These are phyloP conservation scores for Hirtodrosophila cameraria DNA, from an alignment of 2,888 invertebrate species.

Conservation along the genomic window DNA sequence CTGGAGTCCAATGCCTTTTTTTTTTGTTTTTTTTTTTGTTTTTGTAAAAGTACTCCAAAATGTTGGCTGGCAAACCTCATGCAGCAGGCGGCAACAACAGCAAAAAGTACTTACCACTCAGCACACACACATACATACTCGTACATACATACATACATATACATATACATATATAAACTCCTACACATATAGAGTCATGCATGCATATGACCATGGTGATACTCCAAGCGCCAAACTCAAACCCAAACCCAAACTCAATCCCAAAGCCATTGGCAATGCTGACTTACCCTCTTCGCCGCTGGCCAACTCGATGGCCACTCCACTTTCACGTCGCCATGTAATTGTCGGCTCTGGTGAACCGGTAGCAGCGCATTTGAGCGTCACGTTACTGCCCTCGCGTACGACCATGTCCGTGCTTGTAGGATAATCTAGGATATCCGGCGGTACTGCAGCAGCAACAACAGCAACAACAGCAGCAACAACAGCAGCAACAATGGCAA, in stretches of 20 bases:
- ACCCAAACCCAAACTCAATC: slow-evolving; percentile 30
- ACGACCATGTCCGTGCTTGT: slow-evolving; percentile 94
- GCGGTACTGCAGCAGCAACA: slow-evolving; percentile 87
- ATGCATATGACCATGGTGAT: slow-evolving; percentile 46
- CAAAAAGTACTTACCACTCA: slow-evolving; percentile 74
- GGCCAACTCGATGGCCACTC: slow-evolving; percentile 89
- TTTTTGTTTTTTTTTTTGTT: slow-evolving; percentile 31
- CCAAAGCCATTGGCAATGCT: slow-evolving; percentile 33
- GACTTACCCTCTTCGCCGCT: slow-evolving; percentile 89
- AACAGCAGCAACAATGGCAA: slow-evolving; percentile 15
- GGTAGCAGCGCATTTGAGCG: slow-evolving; percentile 93
- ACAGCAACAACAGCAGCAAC: slow-evolving; percentile 33
- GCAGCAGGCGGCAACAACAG: slow-evolving; percentile 62
- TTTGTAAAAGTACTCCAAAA: slow-evolving; percentile 77
- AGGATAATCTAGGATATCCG: slow-evolving; percentile 93
- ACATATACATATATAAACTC: slow-evolving; percentile 11
- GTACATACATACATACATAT: slow-evolving; percentile 1
- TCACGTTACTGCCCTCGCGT: slow-evolving; percentile 93
- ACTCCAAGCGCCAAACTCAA: slow-evolving; percentile 27
- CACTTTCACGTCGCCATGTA: slow-evolving; percentile 94
- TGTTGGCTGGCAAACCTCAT: slow-evolving; percentile 66
- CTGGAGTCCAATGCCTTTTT: slow-evolving; percentile 26
- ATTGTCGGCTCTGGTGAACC: slow-evolving; percentile 94
- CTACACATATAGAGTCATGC: slow-evolving; percentile 12
- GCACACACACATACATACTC: slow-evolving; percentile 14